Evolutionary conservation across 2,113 vertebrate genomes (phyloP).

Genomic region (Athene cunicularia): DNA sequence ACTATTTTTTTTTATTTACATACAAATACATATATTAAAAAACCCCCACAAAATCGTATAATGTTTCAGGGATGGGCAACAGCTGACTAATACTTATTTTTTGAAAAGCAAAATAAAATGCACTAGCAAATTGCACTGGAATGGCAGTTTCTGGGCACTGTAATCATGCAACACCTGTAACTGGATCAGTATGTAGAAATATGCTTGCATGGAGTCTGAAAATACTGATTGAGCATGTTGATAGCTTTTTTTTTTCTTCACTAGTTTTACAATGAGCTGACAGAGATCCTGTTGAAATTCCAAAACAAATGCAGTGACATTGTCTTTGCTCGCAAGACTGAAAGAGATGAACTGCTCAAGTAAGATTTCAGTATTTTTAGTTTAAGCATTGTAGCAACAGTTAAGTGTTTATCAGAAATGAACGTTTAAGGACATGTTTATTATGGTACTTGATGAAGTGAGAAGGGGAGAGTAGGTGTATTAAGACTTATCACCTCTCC

Average conservation of each 20-base stretch:
- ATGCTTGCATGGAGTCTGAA: background rate
- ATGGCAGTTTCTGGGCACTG: background rate
- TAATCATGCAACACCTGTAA: background rate
- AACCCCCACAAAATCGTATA: background rate
- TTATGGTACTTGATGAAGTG: background rate
- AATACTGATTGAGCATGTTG: background rate
- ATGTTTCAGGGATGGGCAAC: background rate
- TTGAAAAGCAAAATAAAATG: background rate
- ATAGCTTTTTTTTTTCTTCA: background rate
- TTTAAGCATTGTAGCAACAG: background rate
- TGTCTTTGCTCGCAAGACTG: conserved; percentile 96
- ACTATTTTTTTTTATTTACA: background rate
- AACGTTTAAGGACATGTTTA: background rate
- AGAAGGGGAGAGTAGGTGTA: background rate
- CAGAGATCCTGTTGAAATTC: conserved; percentile 95
- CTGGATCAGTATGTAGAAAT: background rate
- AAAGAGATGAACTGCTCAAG: conserved; percentile 97
- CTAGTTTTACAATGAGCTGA: conserved; percentile 97
- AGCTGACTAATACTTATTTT: background rate
- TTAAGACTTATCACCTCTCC: background rate
- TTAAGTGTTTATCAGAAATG: background rate
- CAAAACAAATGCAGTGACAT: conserved; percentile 99
- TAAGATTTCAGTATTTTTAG: conserved; percentile 65
- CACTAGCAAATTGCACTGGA: background rate
- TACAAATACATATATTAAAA: background rate